A percentile compares a stretch with the other conserved stretches of the same genome.
Evolutionary conservation across 2,797 vertebrate species (phyloP).

Genomic region (Hafferia zeledoni): DNA sequence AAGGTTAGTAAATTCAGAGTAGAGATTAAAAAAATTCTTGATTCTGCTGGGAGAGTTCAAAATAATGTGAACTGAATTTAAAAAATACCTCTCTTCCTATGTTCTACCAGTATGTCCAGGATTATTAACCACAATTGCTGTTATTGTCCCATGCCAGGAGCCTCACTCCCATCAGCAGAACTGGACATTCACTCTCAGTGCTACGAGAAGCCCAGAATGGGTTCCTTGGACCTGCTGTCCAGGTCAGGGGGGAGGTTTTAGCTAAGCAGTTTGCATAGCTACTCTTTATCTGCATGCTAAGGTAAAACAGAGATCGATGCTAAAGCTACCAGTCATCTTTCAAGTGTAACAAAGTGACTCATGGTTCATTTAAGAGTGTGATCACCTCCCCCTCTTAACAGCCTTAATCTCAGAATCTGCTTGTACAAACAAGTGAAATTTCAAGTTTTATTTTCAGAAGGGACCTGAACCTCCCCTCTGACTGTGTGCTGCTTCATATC

Average conservation of each 20-base stretch:
- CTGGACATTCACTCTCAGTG: background rate
- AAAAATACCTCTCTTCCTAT: background rate
- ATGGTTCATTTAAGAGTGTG: background rate
- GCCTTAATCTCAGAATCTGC: background rate
- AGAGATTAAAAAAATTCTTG: background rate
- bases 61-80: background rate
- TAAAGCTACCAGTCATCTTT: background rate
- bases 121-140: accelerated
- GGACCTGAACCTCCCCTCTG: background rate
- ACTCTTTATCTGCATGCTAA: background rate
- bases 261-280: background rate
- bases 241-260: background rate
- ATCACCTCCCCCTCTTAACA: background rate
- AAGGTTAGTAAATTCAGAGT: background rate
- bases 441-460: background rate
- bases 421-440: background rate
- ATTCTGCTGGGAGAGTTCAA: background rate
- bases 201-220: accelerated
- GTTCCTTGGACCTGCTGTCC: background rate
- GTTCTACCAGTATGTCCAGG: background rate
- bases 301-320: background rate
- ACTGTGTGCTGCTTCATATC: background rate
- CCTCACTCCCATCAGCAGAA: background rate
- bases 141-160: background rate
- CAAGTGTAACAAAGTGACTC: background rate